Percentiles rank a stretch among this genome's conserved stretches.
Conservation (phyloP, 2,888 invertebrate genomes). For the Andrena fulva region DNA sequence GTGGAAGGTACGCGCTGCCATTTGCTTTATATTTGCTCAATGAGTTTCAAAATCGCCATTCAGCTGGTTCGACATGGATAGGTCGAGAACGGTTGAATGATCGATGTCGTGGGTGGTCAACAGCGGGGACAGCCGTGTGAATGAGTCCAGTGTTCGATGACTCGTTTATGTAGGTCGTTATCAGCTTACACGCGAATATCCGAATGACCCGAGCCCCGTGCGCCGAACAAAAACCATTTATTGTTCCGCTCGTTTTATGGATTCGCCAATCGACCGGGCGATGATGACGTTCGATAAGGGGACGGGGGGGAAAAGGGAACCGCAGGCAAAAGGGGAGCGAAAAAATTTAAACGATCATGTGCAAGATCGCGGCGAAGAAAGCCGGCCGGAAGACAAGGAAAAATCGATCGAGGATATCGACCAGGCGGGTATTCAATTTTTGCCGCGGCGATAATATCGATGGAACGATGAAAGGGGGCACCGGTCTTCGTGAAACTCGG, state of each 20-base stretch:
- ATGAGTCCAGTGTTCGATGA: constrained; percentile 76
- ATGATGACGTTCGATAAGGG: constrained; percentile 38
- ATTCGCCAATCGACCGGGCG: constrained; percentile 27
- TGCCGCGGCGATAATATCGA: constrained; percentile 19
- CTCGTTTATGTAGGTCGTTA: constrained; percentile 74
- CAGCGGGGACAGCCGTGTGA: constrained; percentile 74
- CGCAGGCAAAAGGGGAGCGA: too few relatives aligned
- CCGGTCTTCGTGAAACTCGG: constrained; percentile 8
- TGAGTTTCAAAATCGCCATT: constrained; percentile 69
- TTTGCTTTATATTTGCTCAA: constrained; percentile 53
- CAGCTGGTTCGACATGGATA: constrained; percentile 53
- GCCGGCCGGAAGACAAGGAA: neutral
- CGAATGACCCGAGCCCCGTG: constrained; percentile 70
- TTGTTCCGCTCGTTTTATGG: constrained; percentile 62
- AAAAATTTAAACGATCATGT: constrained; percentile 27
- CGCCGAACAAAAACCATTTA: constrained; percentile 71
- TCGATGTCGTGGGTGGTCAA: constrained; percentile 76
- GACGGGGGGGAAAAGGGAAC: neutral
- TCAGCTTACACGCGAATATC: constrained; percentile 75
- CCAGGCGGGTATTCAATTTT: constrained; percentile 24
- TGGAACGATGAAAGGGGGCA: neutral
- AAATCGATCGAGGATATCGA: constrained; percentile 12
- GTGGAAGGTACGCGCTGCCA: constrained; percentile 20
- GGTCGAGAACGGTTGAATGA: constrained; percentile 66
- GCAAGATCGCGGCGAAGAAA: constrained; percentile 12